A percentile compares a stretch with the other conserved stretches of the same genome.
phyloP scores from a whole-genome alignment of 2,888 invertebrate genomes.

The Ectemnius cavifrons region DNA sequence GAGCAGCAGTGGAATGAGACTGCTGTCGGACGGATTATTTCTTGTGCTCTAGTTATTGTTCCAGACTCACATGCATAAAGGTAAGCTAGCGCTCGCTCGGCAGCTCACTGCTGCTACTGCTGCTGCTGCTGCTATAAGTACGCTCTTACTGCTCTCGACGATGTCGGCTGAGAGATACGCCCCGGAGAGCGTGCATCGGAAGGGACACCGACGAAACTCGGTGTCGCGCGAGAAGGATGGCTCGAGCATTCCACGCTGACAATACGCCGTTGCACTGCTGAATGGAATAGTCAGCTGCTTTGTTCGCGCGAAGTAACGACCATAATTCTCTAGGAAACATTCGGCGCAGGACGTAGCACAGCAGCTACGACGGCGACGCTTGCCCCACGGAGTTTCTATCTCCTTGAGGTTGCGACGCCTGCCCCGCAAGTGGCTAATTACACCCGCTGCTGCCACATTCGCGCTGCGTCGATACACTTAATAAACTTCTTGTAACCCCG shows the following conservation, averaged over 20 bases:
- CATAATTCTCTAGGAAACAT: conserved; percentile 21
- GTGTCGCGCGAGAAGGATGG: conserved; percentile 4
- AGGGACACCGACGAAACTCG: conserved; percentile 15
- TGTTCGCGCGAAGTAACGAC: conserved; percentile 25
- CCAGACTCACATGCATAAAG: no score
- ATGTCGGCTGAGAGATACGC: conserved; percentile 19
- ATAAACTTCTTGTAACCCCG: conserved; percentile 2
- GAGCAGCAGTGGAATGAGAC: not conserved
- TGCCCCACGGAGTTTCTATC: not conserved
- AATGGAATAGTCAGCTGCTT: conserved; percentile 15
- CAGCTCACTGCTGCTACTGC: not conserved
- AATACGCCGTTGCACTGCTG: conserved; percentile 18
- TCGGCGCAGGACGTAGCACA: conserved; percentile 2
- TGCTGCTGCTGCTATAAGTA: conserved; percentile 4
- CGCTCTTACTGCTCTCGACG: conserved; percentile 18
- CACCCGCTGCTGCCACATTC: not conserved
- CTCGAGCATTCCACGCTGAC: conserved; percentile 25
- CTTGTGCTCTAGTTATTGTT: no score
- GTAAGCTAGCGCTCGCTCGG: not conserved
- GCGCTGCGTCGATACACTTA: not conserved
- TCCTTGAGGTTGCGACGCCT: not conserved
- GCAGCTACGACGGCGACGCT: not conserved
- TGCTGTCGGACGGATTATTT: no score
- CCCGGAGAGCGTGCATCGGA: conserved; percentile 27
- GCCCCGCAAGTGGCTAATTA: not conserved